These are phyloP conservation scores for Drosophila littoralis DNA, from an alignment of 1,140 invertebrate genomes.

Conservation along the genomic window DNA sequence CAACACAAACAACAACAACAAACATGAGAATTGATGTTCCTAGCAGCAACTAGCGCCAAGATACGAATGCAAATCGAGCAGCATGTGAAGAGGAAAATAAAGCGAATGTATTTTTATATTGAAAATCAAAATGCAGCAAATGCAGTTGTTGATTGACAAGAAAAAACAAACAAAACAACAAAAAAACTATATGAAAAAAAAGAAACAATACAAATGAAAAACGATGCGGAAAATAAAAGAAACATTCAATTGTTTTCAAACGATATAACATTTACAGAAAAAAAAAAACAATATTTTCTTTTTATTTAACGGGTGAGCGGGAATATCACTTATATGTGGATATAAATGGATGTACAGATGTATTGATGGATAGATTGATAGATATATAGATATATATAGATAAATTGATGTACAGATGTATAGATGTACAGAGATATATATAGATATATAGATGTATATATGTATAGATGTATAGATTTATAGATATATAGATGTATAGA, in stretches of 20 bases:
- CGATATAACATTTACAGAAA: slow-evolving; percentile 50
- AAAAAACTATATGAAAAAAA: slow-evolving; percentile 22
- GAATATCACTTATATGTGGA: not conserved
- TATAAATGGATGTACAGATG: not conserved
- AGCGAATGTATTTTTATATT: slow-evolving; percentile 51
- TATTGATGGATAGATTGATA: not conserved
- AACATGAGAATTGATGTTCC: slow-evolving; percentile 63
- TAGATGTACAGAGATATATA: no score
- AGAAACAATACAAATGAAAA: slow-evolving; percentile 20
- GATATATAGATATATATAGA: not conserved
- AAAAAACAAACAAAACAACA: slow-evolving; percentile 18
- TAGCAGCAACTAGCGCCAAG: slow-evolving; percentile 56
- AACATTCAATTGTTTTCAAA: slow-evolving; percentile 67
- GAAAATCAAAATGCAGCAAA: slow-evolving; percentile 34
- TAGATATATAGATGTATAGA: no score
- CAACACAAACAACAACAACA: slow-evolving; percentile 16
- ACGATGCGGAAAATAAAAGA: slow-evolving; percentile 59
- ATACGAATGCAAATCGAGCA: slow-evolving; percentile 4
- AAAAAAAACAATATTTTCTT: slow-evolving; percentile 28
- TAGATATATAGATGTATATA: no score
- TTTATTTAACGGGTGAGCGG: slow-evolving; percentile 27
- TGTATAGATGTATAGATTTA: no score
- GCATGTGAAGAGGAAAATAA: not conserved
- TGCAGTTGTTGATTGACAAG: slow-evolving; percentile 26
- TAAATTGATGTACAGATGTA: no score